phyloP scores from a whole-genome alignment of 2,797 vertebrate genomes.

The Hyperoplus lanceolatus region DNA sequence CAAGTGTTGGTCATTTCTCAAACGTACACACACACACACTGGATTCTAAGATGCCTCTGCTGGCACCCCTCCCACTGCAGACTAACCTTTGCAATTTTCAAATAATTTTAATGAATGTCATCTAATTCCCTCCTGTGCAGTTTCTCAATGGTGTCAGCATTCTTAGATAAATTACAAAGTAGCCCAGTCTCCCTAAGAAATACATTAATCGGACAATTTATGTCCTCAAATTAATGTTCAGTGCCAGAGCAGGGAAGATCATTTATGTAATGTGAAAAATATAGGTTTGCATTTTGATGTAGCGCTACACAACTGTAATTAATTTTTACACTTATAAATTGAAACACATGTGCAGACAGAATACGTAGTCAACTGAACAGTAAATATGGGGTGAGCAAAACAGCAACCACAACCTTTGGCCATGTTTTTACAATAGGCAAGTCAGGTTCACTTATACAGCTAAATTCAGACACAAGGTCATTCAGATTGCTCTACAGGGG shows the following conservation, averaged over 20 bases:
- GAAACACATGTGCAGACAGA: too few species aligned
- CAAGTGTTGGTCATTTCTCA: constrained; percentile 32
- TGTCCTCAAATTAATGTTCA: background rate
- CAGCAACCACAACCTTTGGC: too few species aligned
- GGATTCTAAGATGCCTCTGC: background rate
- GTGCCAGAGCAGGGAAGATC: background rate
- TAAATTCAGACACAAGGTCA: too few species aligned
- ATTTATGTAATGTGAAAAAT: background rate
- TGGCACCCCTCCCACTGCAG: constrained; percentile 1
- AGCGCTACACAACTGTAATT: background rate
- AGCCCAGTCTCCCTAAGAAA: background rate
- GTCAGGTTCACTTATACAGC: too few species aligned
- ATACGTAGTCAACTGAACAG: too few species aligned
- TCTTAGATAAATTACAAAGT: constrained; percentile 9
- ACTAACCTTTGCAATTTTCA: constrained; percentile 19
- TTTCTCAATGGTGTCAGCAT: constrained; percentile 26
- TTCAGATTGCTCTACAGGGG: too few species aligned
- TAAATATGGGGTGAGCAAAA: too few species aligned
- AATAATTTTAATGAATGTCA: constrained; percentile 24
- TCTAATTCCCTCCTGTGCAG: constrained; percentile 5
- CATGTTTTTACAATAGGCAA: too few species aligned
- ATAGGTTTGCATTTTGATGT: background rate
- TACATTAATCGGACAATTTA: constrained; percentile 1
- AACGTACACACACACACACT: constrained; percentile 25
- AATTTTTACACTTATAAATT: too few species aligned